phyloP scores from a whole-genome alignment of 2,113 vertebrate species.

The Apistogramma diplotaenia region DNA sequence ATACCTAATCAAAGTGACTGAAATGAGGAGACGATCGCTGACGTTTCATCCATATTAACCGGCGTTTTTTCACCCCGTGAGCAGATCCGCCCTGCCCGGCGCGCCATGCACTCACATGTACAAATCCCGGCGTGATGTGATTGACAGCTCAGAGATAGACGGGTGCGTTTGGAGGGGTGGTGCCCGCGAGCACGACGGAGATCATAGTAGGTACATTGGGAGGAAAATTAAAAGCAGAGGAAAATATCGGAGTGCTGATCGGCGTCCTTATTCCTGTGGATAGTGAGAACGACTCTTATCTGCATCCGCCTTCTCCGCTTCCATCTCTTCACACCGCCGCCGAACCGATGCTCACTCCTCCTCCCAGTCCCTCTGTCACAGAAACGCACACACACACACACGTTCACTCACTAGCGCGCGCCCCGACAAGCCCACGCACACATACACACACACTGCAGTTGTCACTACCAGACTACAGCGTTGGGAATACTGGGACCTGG shows the following conservation, averaged over 20 bases:
- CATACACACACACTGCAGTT: slow-evolving; percentile 49
- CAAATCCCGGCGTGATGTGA: slow-evolving; percentile 67
- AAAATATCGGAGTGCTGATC: slow-evolving; percentile 18
- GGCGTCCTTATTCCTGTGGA: slow-evolving; percentile 42
- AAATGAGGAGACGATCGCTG: slow-evolving; percentile 47
- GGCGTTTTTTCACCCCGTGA: slow-evolving; percentile 59
- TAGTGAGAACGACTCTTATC: slow-evolving; percentile 54
- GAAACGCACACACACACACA: background rate
- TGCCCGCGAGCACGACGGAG: slow-evolving; percentile 40
- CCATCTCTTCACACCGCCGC: slow-evolving; percentile 65
- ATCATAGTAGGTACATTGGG: slow-evolving; percentile 25
- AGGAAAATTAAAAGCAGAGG: background rate
- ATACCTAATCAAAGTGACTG: slow-evolving; percentile 62
- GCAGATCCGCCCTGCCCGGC: slow-evolving; percentile 73
- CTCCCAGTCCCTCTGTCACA: slow-evolving; percentile 41
- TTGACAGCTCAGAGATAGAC: slow-evolving; percentile 65
- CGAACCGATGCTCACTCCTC: slow-evolving; percentile 61
- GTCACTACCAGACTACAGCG: slow-evolving; percentile 49
- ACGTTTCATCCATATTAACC: slow-evolving; percentile 69
- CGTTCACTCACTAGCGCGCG: slow-evolving; percentile 22
- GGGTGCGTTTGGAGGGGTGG: slow-evolving; percentile 49
- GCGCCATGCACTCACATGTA: slow-evolving; percentile 74
- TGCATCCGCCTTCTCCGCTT: slow-evolving; percentile 74
- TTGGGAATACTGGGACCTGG: slow-evolving; percentile 48
- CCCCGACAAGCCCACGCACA: slow-evolving; percentile 33